Evolutionary conservation across 2,113 vertebrate species (phyloP), one percentile per base, ranked within the genome.

Genomic region (Myrmecophaga tridactyla): DNA sequence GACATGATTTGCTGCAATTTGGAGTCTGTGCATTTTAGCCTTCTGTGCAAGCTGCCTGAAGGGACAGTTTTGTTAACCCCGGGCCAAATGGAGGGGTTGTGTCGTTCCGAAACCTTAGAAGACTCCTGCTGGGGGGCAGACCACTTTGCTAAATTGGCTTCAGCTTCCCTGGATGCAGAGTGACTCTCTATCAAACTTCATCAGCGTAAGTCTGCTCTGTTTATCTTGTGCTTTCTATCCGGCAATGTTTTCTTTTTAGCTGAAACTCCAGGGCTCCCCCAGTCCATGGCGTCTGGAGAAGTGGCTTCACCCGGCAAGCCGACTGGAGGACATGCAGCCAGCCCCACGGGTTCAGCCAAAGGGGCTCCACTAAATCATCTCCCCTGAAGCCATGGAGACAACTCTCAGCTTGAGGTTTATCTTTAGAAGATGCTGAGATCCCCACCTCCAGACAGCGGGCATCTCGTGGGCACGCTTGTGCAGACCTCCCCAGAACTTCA

Each of bases 221-320:
- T 98, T 97, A 97, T 96, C 92, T 92, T 63, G 77, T 18, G 15
- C 97, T 97, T 98, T 95, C 97, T 98, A 97, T 86, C 86, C 89
- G 96, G 97, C 95, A 92, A 21, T 94, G 77, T 95, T 84, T 94
- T 89, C 96, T 91, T 96, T 96, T 97, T 97, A 96, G 98, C 89
- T 97, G 96, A 34, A 31, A 81, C 84, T 93, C 90, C 92, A 97
- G 94, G 92, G 84, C 65, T 58, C 53, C 73, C 77, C 36, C 27
- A 87, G 90, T 72, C 96, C 83, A 86, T 20, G 14, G 85, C 63
- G 46, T 86, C 80, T 51, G 48, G 48, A 7, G 48, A 51, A 7
- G 48, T 12, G 48, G 48, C 48, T 51, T 7, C 12, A 51, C 48
- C 48, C 12, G 48, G 48, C 48, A 51, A 51, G 48, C 48, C 48